phyloP scores from a whole-genome alignment of 2,888 invertebrate genomes.

The Heterodera filipjevi region DNA sequence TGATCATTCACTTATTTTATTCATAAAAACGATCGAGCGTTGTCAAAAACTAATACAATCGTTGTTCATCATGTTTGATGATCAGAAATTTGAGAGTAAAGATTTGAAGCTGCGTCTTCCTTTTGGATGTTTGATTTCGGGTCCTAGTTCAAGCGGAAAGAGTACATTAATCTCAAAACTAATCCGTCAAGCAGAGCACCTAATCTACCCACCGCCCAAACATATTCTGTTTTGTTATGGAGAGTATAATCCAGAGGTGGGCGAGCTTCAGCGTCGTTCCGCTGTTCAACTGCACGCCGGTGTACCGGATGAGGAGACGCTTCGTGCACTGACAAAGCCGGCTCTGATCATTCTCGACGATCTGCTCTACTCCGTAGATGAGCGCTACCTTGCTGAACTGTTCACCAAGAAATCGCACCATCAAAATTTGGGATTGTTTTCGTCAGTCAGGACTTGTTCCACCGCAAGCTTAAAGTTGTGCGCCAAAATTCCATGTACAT shows the following conservation, averaged over 20 bases:
- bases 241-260: not conserved
- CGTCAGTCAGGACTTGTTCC: slow-evolving; percentile 34
- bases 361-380: slow-evolving; percentile 27
- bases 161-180: not conserved
- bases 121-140: slow-evolving; percentile 8
- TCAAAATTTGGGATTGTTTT: slow-evolving; percentile 28
- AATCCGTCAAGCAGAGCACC: not conserved
- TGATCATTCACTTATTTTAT: slow-evolving; percentile 12
- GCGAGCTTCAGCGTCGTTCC: not conserved
- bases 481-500: slow-evolving; percentile 32
- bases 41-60: not conserved
- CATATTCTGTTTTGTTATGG: slow-evolving; percentile 25
- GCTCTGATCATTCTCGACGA: slow-evolving; percentile 31
- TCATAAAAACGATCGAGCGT: not conserved
- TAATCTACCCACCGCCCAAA: slow-evolving; percentile 15
- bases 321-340: not conserved
- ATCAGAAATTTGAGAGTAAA: not conserved
- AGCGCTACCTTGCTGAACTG: slow-evolving; percentile 31
- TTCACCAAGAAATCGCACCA: slow-evolving; percentile 36
- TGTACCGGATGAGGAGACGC: slow-evolving; percentile 25
- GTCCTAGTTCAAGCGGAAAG: slow-evolving; percentile 5
- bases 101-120: not conserved
- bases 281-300: slow-evolving; percentile 13
- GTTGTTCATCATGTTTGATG: not conserved
- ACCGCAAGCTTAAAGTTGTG: slow-evolving; percentile 34